phyloP scores from a whole-genome alignment of 2,888 invertebrate genomes.

The Helleia helle region DNA sequence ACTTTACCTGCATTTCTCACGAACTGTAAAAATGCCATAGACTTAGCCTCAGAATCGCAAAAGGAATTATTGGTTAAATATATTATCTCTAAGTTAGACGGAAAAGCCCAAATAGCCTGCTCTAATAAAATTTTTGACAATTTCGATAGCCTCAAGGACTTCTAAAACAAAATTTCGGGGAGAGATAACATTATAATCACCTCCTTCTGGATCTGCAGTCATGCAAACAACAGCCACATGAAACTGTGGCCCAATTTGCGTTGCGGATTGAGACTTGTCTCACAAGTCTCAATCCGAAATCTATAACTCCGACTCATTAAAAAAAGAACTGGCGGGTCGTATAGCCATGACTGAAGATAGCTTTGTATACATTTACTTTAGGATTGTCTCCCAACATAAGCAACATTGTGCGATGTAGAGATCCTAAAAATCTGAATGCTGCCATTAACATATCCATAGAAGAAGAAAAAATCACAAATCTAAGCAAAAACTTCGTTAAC shows the following conservation, averaged over 20 bases:
- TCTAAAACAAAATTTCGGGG: conserved; percentile 13
- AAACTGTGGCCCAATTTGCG: conserved; percentile 7
- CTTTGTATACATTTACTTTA: conserved; percentile 7
- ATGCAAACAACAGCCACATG: conserved; percentile 9
- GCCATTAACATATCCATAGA: conserved; percentile 8
- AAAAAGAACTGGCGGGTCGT: not conserved
- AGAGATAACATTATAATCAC: conserved; percentile 14
- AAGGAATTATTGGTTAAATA: conserved; percentile 12
- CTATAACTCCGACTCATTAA: conserved; percentile 10
- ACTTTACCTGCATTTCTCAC: conserved; percentile 10
- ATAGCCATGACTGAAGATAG: conserved; percentile 5
- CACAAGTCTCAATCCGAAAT: conserved; percentile 14
- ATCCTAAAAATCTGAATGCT: not conserved
- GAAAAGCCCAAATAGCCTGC: conserved; percentile 15
- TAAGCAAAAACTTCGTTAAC: too few species aligned
- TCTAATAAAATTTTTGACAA: conserved; percentile 10
- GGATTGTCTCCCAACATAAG: conserved; percentile 9
- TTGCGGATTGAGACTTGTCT: conserved; percentile 12
- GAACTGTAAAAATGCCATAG: conserved; percentile 12
- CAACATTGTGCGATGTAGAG: not conserved
- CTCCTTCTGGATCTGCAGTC: conserved; percentile 12
- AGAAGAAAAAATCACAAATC: conserved; percentile 10
- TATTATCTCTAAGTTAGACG: conserved; percentile 8
- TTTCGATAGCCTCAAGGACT: not conserved
- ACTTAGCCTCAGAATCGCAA: conserved; percentile 7